Base-by-base conservation (phyloP, 2,113 vertebrate genomes). In the Salvelinus sp. region DNA sequence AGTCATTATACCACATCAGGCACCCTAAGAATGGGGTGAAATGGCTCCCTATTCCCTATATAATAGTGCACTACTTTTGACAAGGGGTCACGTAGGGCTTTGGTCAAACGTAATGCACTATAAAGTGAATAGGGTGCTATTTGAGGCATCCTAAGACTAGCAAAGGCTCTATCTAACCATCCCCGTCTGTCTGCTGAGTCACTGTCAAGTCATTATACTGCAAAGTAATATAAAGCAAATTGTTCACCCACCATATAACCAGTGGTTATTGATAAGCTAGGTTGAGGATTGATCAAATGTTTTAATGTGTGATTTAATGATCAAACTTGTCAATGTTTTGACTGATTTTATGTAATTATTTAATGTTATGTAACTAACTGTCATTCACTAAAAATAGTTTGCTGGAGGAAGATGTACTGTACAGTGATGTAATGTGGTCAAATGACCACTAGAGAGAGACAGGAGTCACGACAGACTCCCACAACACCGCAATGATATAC, bases 361-460 rank as follows among this genome's bases (percentile, higher is more conserved):
- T 66, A 48, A 66, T 48, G 22, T 27, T 28, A 65, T 14, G 12
- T 27, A 25, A 65, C 63, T 23, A 27, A 65, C n/a, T n/a, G 20
- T 23, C 9, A 25, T 63, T n/a, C 62, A 63, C 62, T 25, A 63
- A 22, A 63, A 66, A 66, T 65, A 27, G 25, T 66, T 65, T 7
- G 3, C 47, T 78, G 71, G 27, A n/a, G 58, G 20, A 1, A 23
- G 38, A 9, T 66, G 60, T n/a, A 66, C 13, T 16, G 10, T 9
- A 44, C 16, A 9, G 65, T 76, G 20, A 23, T 62, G 73, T 69
- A 70, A 48, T 79, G 50, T 65, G 25, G n/a, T 70, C 54, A 64
- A 67, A 25, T 73, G 47, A 71, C 70, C 78, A 78, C 80, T 72
- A 82, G 69, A 58, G 66, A 23, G 75, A 25, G 65, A 22, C 64